Conservation (phyloP, 2,113 vertebrate genomes). For the Plestiodon gilberti region DNA sequence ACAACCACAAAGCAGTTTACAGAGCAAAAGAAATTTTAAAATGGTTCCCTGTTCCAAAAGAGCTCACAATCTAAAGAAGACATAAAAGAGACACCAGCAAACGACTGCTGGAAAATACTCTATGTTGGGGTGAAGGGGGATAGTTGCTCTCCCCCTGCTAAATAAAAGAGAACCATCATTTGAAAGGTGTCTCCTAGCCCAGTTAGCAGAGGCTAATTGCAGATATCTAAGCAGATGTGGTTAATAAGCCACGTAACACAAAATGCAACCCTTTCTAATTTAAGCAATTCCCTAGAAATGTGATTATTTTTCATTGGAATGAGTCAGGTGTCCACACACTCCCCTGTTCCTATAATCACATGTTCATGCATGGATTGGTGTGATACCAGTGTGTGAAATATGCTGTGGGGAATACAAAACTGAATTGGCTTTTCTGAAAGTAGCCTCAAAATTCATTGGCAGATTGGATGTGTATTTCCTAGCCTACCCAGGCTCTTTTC, state of each 20-base stretch:
- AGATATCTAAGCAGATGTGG: neutral
- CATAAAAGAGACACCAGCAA: too few relatives aligned
- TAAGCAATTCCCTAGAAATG: constrained; percentile 3
- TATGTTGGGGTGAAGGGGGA: too few relatives aligned
- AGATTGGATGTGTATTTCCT: neutral
- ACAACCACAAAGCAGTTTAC: too few relatives aligned
- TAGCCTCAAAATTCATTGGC: neutral
- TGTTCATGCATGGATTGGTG: neutral
- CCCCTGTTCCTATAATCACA: neutral
- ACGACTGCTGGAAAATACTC: too few relatives aligned
- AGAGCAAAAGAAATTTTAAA: too few relatives aligned
- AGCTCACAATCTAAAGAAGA: too few relatives aligned
- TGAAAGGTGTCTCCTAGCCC: too few relatives aligned
- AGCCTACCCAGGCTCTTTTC: neutral
- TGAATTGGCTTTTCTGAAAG: neutral
- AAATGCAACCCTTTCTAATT: neutral
- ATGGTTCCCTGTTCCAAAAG: too few relatives aligned
- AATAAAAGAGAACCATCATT: too few relatives aligned
- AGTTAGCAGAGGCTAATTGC: too few relatives aligned
- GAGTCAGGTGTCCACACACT: neutral
- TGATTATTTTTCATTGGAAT: neutral
- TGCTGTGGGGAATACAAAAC: neutral
- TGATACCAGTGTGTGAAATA: neutral
- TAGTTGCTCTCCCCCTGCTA: too few relatives aligned
- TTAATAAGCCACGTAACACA: neutral